Evolutionary conservation across 2,113 vertebrate species (phyloP).

Genomic region (Holacanthus passer): DNA sequence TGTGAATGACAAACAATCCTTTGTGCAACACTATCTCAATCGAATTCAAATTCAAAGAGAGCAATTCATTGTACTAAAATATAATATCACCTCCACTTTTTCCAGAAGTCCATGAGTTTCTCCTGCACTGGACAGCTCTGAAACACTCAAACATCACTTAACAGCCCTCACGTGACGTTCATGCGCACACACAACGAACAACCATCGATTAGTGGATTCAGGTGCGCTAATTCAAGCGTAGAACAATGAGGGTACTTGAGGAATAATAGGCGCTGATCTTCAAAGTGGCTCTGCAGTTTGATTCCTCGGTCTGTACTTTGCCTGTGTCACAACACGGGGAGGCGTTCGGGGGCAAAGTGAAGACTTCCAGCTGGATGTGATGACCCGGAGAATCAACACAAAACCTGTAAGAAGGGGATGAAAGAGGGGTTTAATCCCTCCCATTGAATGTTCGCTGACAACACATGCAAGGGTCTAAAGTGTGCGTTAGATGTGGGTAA

Average conservation of each 20-base stretch:
- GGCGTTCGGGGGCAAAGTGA: constrained; percentile 63
- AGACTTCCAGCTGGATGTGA: constrained; percentile 75
- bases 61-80: fast-evolving
- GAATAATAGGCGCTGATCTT: constrained; percentile 75
- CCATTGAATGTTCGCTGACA: constrained; percentile 71
- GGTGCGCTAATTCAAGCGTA: constrained; percentile 78
- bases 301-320: constrained; percentile 64
- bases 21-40: not conserved
- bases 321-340: constrained; percentile 72
- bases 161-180: constrained; percentile 63
- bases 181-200: constrained; percentile 56
- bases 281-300: constrained; percentile 69
- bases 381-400: constrained; percentile 69
- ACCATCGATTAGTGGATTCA: constrained; percentile 78
- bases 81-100: not conserved
- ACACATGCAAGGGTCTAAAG: constrained; percentile 70
- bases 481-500: constrained; percentile 77
- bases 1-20: not conserved
- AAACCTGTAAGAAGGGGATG: constrained; percentile 74
- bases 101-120: not conserved
- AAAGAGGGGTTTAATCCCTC: constrained; percentile 79
- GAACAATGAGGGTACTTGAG: constrained; percentile 75
- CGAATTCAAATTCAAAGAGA: not conserved
- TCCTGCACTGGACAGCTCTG: not conserved
- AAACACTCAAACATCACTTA: constrained; percentile 72